Evolutionary conservation across 2,113 vertebrate species (phyloP).

Genomic region (Mormyrus iriodes): DNA sequence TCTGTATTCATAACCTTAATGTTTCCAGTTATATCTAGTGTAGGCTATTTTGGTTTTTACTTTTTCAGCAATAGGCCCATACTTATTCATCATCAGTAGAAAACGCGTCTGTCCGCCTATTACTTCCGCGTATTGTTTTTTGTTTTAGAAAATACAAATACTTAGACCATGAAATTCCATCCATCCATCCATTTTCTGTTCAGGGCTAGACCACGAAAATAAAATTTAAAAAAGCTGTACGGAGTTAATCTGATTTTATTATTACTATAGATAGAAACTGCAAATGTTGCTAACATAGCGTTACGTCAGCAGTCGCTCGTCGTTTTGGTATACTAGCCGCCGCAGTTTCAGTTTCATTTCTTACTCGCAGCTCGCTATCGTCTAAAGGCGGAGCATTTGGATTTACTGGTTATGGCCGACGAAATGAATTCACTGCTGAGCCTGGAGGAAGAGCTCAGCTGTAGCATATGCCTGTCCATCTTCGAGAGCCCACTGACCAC

Average conservation of each 20-base stretch:
- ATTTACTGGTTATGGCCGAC: constrained; percentile 1
- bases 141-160: background rate
- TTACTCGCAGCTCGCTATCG: constrained; percentile 36
- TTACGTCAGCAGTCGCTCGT: background rate
- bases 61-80: background rate
- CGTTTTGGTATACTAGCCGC: background rate
- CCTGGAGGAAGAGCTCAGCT: constrained; percentile 44
- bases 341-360: constrained; percentile 40
- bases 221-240: background rate
- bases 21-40: background rate
- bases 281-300: background rate
- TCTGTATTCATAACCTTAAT: background rate
- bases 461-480: constrained; percentile 80
- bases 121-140: background rate
- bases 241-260: background rate
- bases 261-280: background rate
- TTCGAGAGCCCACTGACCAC: constrained; percentile 79
- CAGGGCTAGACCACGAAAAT: background rate
- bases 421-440: background rate
- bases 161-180: background rate
- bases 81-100: background rate
- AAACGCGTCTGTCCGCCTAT: background rate
- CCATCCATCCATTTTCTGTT: background rate
- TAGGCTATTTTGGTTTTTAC: background rate
- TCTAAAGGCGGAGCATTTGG: background rate